phyloP scores from a whole-genome alignment of 2,113 vertebrate genomes.

The Rhynchopsitta pachyrhyncha region DNA sequence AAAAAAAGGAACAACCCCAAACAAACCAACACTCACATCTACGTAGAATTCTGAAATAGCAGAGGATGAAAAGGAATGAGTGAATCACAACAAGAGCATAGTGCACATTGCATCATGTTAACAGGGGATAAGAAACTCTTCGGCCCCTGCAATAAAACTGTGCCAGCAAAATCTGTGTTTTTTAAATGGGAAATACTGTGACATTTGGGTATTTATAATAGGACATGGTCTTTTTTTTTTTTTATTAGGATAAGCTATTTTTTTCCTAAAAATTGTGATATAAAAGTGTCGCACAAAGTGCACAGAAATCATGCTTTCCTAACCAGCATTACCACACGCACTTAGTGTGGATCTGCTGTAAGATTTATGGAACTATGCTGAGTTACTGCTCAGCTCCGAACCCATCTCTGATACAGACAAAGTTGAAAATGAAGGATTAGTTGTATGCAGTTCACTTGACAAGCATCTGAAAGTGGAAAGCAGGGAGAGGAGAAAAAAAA shows the following conservation, averaged over 20 bases:
- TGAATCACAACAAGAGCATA: background rate
- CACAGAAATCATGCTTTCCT: background rate
- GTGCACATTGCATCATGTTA: background rate
- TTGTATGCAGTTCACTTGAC: constrained; percentile 71
- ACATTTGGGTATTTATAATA: background rate
- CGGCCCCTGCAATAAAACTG: background rate
- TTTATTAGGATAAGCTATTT: background rate
- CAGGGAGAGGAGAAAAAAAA: background rate
- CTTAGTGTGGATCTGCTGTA: background rate
- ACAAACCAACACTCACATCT: no score
- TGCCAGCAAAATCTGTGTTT: background rate
- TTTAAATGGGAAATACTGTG: background rate
- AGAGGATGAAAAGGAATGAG: background rate
- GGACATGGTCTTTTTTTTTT: background rate
- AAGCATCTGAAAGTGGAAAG: constrained; percentile 62
- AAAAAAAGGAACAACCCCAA: background rate
- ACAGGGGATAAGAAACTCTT: background rate
- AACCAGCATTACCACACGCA: background rate
- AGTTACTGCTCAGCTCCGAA: constrained; percentile 1
- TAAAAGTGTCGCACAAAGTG: background rate
- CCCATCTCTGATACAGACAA: constrained; percentile 27
- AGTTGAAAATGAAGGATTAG: constrained; percentile 73
- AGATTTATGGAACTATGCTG: background rate
- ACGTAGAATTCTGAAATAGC: background rate
- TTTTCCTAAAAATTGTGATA: background rate